phyloP scores from a whole-genome alignment of 2,113 vertebrate genomes.

The Ptychochromis oligacanthus region DNA sequence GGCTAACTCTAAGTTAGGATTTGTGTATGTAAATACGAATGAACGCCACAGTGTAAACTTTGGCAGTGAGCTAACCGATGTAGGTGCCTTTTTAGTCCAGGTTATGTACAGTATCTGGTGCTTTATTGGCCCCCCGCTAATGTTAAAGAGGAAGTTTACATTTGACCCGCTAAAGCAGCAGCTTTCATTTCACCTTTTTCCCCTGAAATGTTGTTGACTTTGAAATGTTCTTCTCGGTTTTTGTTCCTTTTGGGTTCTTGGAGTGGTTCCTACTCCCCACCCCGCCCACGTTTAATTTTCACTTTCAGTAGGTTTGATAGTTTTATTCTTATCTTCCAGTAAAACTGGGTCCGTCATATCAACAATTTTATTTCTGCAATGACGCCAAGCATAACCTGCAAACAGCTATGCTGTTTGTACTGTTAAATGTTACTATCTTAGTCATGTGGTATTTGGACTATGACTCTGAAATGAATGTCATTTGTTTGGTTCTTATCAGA shows the following conservation, averaged over 20 bases:
- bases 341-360: not conserved
- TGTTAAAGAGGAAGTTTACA: not conserved
- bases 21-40: not conserved
- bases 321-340: not conserved
- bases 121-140: not conserved
- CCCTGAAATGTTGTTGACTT: not conserved
- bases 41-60: not conserved
- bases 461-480: not conserved
- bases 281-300: no score
- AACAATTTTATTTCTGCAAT: not conserved
- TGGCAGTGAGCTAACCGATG: not conserved
- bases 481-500: slow-evolving; percentile 7
- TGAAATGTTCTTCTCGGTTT: not conserved
- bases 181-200: slow-evolving; percentile 46
- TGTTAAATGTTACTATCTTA: not conserved
- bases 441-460: not conserved
- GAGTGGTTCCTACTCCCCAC: not conserved
- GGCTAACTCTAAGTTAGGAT: not conserved
- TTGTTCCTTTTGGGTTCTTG: not conserved
- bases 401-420: not conserved
- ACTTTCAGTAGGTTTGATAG: not conserved
- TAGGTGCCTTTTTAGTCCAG: not conserved
- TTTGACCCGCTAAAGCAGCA: rapidly evolving
- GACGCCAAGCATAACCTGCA: not conserved
- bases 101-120: not conserved